Percentiles rank a stretch among this genome's conserved stretches.
Evolutionary conservation across 2,797 vertebrate genomes (phyloP).

Genomic region (Pipistrellus nathusii): DNA sequence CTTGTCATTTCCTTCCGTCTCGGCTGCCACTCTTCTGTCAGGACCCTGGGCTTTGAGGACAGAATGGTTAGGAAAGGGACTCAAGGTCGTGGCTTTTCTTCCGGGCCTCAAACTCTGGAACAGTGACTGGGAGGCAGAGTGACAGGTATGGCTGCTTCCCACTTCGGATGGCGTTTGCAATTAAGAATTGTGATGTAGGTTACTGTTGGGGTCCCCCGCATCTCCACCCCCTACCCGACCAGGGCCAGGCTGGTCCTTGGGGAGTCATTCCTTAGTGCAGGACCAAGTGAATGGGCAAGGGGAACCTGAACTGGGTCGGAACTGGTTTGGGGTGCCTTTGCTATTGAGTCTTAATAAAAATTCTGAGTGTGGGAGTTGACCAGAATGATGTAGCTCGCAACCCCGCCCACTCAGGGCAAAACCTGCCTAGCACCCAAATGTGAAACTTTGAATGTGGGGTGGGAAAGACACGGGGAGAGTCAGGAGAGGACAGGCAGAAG

Average conservation of each 20-base stretch:
- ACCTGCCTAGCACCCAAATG: background rate
- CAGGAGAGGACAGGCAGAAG: background rate
- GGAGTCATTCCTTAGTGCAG: background rate
- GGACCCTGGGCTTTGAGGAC: slow-evolving; percentile 14
- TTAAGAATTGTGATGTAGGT: background rate
- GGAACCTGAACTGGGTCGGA: background rate
- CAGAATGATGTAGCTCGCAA: background rate
- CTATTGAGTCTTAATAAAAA: background rate
- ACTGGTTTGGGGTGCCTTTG: background rate
- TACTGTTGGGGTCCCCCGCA: background rate
- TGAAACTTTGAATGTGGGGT: background rate
- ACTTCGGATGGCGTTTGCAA: background rate
- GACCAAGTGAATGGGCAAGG: background rate
- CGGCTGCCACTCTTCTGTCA: slow-evolving; percentile 58
- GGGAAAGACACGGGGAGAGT: background rate
- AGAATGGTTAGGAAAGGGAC: background rate
- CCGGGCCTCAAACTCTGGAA: slow-evolving; percentile 9
- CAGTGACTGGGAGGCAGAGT: slow-evolving; percentile 35
- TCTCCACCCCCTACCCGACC: background rate
- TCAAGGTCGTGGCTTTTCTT: slow-evolving; percentile 20
- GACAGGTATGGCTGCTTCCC: slow-evolving; percentile 26
- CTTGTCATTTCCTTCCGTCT: background rate
- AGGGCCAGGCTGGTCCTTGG: background rate
- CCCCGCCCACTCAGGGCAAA: background rate
- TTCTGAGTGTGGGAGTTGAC: too few species aligned